These are phyloP conservation scores for Hemitrygon akajei DNA, from an alignment of 2,797 vertebrate genomes.

Conservation along the genomic window DNA sequence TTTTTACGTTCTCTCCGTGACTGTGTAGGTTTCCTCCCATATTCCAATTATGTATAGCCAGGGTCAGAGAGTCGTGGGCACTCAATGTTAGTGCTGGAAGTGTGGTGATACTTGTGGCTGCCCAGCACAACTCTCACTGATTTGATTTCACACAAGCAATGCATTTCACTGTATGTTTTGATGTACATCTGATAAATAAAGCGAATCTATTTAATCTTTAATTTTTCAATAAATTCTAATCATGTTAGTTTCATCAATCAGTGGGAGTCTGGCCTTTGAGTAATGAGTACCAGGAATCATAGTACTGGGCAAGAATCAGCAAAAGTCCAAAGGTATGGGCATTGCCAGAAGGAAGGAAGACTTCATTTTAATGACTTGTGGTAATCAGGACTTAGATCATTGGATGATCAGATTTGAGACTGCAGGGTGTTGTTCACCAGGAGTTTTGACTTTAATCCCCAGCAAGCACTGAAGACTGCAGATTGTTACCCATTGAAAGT, in stretches of 20 bases:
- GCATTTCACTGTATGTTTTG: too few relatives aligned
- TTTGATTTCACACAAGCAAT: too few relatives aligned
- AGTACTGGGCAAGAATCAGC: background rate
- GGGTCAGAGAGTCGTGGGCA: too few relatives aligned
- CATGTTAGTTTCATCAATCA: background rate
- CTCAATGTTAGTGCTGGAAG: too few relatives aligned
- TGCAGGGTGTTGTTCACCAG: background rate
- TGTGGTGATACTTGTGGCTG: too few relatives aligned
- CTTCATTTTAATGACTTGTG: background rate
- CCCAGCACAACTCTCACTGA: too few relatives aligned
- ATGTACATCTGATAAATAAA: too few relatives aligned
- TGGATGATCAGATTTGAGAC: background rate
- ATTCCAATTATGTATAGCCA: too few relatives aligned
- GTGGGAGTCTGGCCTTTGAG: background rate
- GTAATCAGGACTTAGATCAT: background rate
- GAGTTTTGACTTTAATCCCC: background rate
- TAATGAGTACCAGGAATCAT: background rate
- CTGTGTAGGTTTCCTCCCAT: too few relatives aligned
- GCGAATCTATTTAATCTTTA: too few relatives aligned
- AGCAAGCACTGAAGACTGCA: background rate
- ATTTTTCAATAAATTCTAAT: background rate
- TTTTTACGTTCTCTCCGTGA: too few relatives aligned
- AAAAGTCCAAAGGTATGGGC: background rate
- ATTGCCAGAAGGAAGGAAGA: background rate
- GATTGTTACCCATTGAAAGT: background rate